Conservation (phyloP, 2,113 vertebrate genomes). For the Hemichromis elongatus region DNA sequence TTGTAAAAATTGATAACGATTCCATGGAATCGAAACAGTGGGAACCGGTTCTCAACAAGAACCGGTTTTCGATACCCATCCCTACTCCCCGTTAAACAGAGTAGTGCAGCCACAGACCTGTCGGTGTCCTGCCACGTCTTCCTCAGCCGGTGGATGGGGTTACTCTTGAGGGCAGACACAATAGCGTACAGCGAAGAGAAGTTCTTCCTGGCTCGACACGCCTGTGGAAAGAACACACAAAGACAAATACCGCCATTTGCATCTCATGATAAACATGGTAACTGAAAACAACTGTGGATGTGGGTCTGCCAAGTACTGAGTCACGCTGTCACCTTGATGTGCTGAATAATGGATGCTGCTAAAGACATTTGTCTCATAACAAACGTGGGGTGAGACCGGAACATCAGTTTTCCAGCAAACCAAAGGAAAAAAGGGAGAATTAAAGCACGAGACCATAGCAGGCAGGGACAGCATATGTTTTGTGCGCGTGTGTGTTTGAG, state of each 20-base stretch:
- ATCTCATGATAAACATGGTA: neutral
- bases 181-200: slow-evolving; percentile 88
- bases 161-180: slow-evolving; percentile 84
- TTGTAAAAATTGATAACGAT: too few species aligned
- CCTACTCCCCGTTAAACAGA: too few species aligned
- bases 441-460: neutral
- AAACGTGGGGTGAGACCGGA: neutral
- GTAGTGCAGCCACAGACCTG: slow-evolving; percentile 67
- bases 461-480: neutral
- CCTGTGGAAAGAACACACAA: slow-evolving; percentile 63
- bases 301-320: neutral
- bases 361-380: slow-evolving; percentile 22
- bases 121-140: slow-evolving; percentile 84
- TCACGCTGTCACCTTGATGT: neutral
- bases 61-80: too few species aligned
- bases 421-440: neutral
- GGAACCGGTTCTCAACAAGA: too few species aligned
- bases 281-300: slow-evolving; percentile 14
- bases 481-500: neutral
- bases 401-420: neutral
- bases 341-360: slow-evolving; percentile 38
- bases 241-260: neutral
- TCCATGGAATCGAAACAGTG: too few species aligned
- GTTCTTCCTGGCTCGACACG: slow-evolving; percentile 83
- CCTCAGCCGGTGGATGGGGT: slow-evolving; percentile 84